Evolutionary conservation across 1,140 invertebrate species (phyloP).

Genomic region (Microplitis demolitor): DNA sequence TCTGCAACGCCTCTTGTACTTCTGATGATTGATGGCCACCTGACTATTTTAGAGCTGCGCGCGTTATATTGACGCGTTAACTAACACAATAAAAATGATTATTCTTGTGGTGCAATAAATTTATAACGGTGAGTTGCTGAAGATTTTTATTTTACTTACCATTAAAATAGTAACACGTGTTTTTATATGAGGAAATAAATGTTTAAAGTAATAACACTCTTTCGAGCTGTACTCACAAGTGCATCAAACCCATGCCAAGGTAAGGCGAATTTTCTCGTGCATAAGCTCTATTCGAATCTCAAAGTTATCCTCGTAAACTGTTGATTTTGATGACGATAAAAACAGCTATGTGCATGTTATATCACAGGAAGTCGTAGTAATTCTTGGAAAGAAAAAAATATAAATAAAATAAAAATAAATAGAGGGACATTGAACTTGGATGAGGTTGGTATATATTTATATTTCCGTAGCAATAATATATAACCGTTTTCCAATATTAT

Average conservation of each 20-base stretch:
- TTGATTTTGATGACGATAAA: too few relatives aligned
- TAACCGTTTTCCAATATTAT: not conserved
- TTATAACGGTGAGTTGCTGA: not conserved
- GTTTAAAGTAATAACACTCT: too few relatives aligned
- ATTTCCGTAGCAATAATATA: not conserved
- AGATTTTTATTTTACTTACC: not conserved
- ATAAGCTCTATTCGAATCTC: too few relatives aligned
- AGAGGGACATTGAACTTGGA: too few relatives aligned
- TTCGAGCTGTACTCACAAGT: too few relatives aligned
- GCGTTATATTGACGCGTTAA: not conserved
- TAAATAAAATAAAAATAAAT: too few relatives aligned
- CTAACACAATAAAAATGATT: not conserved
- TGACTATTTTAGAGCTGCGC: constrained; percentile 12
- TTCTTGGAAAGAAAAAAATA: not conserved
- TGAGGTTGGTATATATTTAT: not conserved
- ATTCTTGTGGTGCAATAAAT: not conserved
- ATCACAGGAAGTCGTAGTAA: too few relatives aligned
- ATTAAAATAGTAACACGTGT: not conserved
- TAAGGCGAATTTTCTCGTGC: too few relatives aligned
- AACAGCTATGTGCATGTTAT: too few relatives aligned
- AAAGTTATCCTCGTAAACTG: too few relatives aligned
- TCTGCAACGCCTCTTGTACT: not conserved
- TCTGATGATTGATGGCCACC: constrained; percentile 5
- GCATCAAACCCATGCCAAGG: too few relatives aligned
- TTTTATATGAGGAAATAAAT: too few relatives aligned